Evolutionary conservation across 2,797 vertebrate genomes (phyloP).

Genomic region (Gadopsis bispinosus): DNA sequence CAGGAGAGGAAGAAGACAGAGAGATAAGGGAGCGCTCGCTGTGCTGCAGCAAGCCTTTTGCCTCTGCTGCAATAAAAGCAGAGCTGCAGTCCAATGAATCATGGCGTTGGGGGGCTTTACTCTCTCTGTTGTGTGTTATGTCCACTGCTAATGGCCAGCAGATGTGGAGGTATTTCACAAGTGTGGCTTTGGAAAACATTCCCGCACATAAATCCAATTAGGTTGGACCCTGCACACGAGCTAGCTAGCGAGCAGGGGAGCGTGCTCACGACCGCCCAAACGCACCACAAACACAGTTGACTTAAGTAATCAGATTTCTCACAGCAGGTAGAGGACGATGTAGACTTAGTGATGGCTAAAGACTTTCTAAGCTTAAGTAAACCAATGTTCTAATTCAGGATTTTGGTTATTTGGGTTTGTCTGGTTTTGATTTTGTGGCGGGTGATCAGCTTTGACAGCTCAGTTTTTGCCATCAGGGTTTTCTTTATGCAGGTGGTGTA

Average conservation of each 20-base stretch:
- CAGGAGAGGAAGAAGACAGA: conserved; percentile 35
- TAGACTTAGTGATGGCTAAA: conserved; percentile 36
- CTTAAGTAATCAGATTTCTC: conserved; percentile 72
- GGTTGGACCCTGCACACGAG: conserved; percentile 74
- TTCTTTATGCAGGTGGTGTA: conserved; percentile 36
- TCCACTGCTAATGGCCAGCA: conserved; percentile 86
- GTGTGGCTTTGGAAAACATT: conserved; percentile 87
- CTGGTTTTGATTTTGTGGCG: conserved; percentile 36
- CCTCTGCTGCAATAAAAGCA: conserved; percentile 79
- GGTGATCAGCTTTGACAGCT: conserved; percentile 47
- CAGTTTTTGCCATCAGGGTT: conserved; percentile 21
- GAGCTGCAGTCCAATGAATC: conserved; percentile 82
- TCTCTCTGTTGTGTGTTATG: conserved; percentile 85
- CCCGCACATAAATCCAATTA: conserved; percentile 87
- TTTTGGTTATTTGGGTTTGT: conserved; percentile 65
- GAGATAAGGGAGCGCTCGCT: conserved; percentile 63
- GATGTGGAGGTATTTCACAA: conserved; percentile 87
- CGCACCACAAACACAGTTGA: conserved; percentile 60
- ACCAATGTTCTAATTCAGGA: conserved; percentile 49
- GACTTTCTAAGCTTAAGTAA: conserved; percentile 58
- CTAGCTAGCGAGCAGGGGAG: conserved; percentile 57
- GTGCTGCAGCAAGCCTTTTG: conserved; percentile 59
- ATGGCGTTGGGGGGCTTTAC: conserved; percentile 83
- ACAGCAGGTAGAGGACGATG: conserved; percentile 57
- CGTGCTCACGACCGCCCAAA: conserved; percentile 55